phyloP scores from a whole-genome alignment of 2,113 vertebrate genomes.

The Myxocyprinus asiaticus region DNA sequence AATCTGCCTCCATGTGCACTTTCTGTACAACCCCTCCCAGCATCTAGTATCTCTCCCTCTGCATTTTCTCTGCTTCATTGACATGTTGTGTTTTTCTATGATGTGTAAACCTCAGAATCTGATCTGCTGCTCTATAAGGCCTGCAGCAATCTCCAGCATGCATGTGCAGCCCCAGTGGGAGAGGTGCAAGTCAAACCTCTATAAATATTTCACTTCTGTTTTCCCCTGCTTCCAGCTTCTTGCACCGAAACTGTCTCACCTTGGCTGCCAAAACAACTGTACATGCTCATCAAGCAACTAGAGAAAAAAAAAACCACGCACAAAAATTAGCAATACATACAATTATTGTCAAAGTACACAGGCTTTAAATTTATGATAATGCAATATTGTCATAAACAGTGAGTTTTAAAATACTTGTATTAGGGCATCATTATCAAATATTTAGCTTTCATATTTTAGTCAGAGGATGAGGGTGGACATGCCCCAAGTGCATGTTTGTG shows the following conservation, averaged over 20 bases:
- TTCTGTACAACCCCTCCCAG: constrained; percentile 39
- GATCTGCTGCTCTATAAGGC: constrained; percentile 72
- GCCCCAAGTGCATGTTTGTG: constrained; percentile 43
- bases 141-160: constrained; percentile 73
- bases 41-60: constrained; percentile 29
- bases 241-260: constrained; percentile 51
- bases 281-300: constrained; percentile 39
- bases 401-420: constrained; percentile 13
- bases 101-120: constrained; percentile 73
- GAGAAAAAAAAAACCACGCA: constrained; percentile 6
- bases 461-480: constrained; percentile 11
- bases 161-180: constrained; percentile 73
- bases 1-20: constrained; percentile 60
- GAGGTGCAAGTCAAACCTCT: constrained; percentile 73
- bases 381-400: constrained; percentile 1
- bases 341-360: constrained; percentile 3
- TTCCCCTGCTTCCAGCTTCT: constrained; percentile 55
- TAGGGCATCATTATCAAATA: constrained; percentile 14
- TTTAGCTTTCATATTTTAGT: constrained; percentile 25
- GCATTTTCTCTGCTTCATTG: constrained; percentile 61
- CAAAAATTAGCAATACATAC: neutral
- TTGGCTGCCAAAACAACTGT: constrained; percentile 49
- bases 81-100: constrained; percentile 75
- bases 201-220: constrained; percentile 81
- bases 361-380: neutral